Evolutionary conservation across 2,888 invertebrate genomes (phyloP).

Genomic region (Lamellibrachia satsuma): DNA sequence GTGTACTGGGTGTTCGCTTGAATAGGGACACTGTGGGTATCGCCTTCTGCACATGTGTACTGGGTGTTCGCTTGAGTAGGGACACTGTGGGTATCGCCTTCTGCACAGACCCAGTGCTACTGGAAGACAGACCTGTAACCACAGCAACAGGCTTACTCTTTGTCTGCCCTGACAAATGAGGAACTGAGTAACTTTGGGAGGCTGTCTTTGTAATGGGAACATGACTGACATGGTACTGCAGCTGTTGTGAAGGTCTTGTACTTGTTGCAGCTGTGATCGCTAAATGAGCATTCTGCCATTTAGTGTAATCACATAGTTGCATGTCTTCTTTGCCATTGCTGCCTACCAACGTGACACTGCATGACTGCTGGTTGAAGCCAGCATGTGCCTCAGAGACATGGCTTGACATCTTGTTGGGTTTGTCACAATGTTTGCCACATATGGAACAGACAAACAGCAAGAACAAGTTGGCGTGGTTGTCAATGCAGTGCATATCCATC

Average conservation of each 20-base stretch:
- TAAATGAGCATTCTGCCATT: too few relatives aligned
- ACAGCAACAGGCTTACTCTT: not conserved
- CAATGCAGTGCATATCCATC: not conserved
- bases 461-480: not conserved
- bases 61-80: not conserved
- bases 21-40: too few relatives aligned
- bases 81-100: not conserved
- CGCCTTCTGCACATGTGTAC: not conserved
- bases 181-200: not conserved
- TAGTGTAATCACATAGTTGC: not conserved
- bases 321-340: not conserved
- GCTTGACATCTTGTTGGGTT: not conserved
- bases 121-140: not conserved
- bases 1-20: too few relatives aligned
- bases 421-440: not conserved
- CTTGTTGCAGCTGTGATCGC: too few relatives aligned
- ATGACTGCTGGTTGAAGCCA: not conserved
- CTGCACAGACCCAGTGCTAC: not conserved
- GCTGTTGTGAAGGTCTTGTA: not conserved
- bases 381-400: not conserved
- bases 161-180: not conserved
- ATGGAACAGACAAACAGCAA: not conserved
- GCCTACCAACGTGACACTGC: not conserved
- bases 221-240: not conserved
- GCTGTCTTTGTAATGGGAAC: not conserved